Conservation (phyloP, 2,113 vertebrate genomes). For the Neomonachus schauinslandi region DNA sequence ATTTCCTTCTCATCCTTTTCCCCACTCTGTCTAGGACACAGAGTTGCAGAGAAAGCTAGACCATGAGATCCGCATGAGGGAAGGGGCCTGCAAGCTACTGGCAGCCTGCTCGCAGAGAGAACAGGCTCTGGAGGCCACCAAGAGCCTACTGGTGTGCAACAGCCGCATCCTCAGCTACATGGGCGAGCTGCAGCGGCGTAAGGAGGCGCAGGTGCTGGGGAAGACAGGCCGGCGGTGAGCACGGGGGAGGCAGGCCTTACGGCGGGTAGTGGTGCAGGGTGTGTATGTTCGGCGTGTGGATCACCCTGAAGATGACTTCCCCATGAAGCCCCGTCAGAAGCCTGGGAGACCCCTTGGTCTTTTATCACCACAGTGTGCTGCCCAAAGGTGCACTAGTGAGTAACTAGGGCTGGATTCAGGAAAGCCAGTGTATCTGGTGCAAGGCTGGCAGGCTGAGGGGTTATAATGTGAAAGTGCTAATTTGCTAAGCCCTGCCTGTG, state of each 20-base stretch:
- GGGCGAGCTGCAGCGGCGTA: conserved; percentile 95
- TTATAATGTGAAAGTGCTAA: neutral
- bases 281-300: neutral
- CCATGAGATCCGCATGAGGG: conserved; percentile 96
- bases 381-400: neutral
- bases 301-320: neutral
- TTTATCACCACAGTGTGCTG: neutral
- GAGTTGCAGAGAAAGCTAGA: conserved; percentile 96
- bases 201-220: conserved; percentile 94
- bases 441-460: neutral
- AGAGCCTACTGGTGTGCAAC: conserved; percentile 94
- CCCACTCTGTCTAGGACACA: conserved; percentile 89
- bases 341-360: neutral
- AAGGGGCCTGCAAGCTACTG: conserved; percentile 95
- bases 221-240: conserved; percentile 89
- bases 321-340: neutral
- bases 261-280: neutral
- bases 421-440: neutral
- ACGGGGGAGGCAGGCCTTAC: neutral
- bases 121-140: conserved; percentile 94
- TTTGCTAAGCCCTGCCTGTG: neutral
- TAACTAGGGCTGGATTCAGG: neutral
- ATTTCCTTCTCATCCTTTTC: neutral
- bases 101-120: conserved; percentile 93
- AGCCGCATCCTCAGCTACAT: conserved; percentile 95